Base-by-base conservation (phyloP, 2,888 invertebrate genomes). In the Plebejus anna region DNA sequence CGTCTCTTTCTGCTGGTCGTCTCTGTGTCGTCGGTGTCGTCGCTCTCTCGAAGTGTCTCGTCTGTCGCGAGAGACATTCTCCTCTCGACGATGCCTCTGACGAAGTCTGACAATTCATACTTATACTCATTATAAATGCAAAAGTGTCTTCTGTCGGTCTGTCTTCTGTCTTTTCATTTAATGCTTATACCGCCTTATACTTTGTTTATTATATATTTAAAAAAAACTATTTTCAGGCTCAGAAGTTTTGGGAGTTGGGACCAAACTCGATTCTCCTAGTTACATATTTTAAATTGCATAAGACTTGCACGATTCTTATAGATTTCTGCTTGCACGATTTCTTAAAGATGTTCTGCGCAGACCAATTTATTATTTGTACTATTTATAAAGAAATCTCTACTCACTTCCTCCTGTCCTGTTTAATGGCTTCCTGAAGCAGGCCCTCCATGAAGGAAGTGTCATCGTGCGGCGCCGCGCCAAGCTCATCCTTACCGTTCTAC, bases 341-440 rank as follows among this genome's bases (percentile, higher is more conserved):
- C 47, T 47, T 42, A 42, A 9, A 42, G 9, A 47, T 11, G 9
- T 47, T 47, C 47, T 47, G 47, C 47, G 9, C 9, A 47, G 9
- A 47, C 47, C 47, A 47, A 47, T 47, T 47, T 47, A 9, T 47
- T 47, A 47, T 47, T 47, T 47, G 9, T 47, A 47, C 47, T 47
- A 47, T 42, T 42, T 42, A 42, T 42, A 3, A 47, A 47, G 9
- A 47, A 47, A 9, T 47, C 47, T 9, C 13, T 6, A 83, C 88
- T 87, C 77, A 92, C 93, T 89, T 91, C 79, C 86, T 90, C 81
- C 92, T 93, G 77, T 93, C 92, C 61, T 84, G 86, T 80, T 91
- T 92, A 22, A 92, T 86, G 13, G 92, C 91, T 80, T 94, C 91
- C 80, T 92, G 92, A n/a, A 93, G 81, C 80, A 90, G 89, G 5